Percentiles rank a stretch among this genome's conserved stretches.
phyloP scores from a whole-genome alignment of 2,888 invertebrate species.

The Lithophane leautieri region DNA sequence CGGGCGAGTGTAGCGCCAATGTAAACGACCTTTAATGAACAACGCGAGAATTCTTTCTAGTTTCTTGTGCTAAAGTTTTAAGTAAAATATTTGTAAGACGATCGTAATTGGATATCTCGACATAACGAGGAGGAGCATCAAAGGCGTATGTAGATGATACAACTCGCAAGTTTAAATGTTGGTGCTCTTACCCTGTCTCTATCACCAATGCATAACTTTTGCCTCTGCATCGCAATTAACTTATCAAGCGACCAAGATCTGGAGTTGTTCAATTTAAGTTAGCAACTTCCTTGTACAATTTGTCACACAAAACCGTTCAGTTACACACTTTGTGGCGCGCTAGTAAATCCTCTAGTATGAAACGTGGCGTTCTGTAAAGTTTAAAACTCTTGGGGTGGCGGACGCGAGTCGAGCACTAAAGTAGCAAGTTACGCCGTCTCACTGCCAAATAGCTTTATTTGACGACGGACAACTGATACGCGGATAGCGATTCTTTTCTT shows the following conservation, averaged over 20 bases:
- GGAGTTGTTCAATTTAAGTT: conserved; percentile 60
- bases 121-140: conserved; percentile 7
- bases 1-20: conserved; percentile 33
- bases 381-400: conserved; percentile 66
- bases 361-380: conserved; percentile 62
- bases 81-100: conserved; percentile 17
- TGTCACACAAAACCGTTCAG: conserved; percentile 58
- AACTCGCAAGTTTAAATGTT: conserved; percentile 24
- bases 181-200: not conserved
- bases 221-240: conserved; percentile 45
- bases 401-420: conserved; percentile 62
- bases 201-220: conserved; percentile 39
- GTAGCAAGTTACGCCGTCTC: conserved; percentile 65
- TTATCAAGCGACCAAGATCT: conserved; percentile 53
- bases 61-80: conserved; percentile 18
- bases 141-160: conserved; percentile 28
- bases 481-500: conserved; percentile 35
- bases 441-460: conserved; percentile 66
- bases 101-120: conserved; percentile 21
- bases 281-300: conserved; percentile 58
- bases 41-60: conserved; percentile 28
- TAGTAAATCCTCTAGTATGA: conserved; percentile 57
- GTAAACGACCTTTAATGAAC: conserved; percentile 55
- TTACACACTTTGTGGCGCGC: conserved; percentile 54
- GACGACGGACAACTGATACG: conserved; percentile 46